phyloP scores from a whole-genome alignment of 2,888 invertebrate species.

The Aphodius granarius region DNA sequence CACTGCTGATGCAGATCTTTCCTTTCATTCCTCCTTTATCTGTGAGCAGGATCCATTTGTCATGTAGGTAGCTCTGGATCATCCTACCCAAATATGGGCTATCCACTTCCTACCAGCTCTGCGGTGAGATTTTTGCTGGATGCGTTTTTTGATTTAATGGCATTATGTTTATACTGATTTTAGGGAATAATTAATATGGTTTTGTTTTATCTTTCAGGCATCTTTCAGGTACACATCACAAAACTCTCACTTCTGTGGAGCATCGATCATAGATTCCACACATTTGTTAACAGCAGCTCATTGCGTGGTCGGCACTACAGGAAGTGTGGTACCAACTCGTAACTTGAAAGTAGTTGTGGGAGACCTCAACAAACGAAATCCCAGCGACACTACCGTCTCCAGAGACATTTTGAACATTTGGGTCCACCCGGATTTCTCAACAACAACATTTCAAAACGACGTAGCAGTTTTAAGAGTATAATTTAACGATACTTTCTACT shows the following conservation, averaged over 20 bases:
- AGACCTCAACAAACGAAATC: slow-evolving; percentile 13
- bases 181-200: too few species aligned
- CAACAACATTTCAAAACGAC: slow-evolving; percentile 18
- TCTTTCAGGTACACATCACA: slow-evolving; percentile 23
- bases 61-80: too few species aligned
- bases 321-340: slow-evolving; percentile 4
- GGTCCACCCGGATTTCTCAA: slow-evolving; percentile 20
- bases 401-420: slow-evolving; percentile 20
- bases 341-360: slow-evolving; percentile 22
- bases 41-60: too few species aligned
- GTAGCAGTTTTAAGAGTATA: slow-evolving; percentile 22
- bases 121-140: too few species aligned
- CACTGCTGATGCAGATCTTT: too few species aligned
- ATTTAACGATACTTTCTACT: background rate
- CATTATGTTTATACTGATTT: too few species aligned
- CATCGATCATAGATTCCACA: slow-evolving; percentile 19
- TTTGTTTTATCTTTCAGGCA: too few species aligned
- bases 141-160: too few species aligned
- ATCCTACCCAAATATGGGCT: too few species aligned
- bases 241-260: slow-evolving; percentile 24
- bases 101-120: too few species aligned
- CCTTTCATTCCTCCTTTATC: too few species aligned
- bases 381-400: slow-evolving; percentile 5
- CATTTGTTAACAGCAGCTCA: slow-evolving; percentile 28
- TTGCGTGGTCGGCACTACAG: slow-evolving; percentile 17